phyloP scores from a whole-genome alignment of 2,888 invertebrate genomes.

The Eristalis pertinax region DNA sequence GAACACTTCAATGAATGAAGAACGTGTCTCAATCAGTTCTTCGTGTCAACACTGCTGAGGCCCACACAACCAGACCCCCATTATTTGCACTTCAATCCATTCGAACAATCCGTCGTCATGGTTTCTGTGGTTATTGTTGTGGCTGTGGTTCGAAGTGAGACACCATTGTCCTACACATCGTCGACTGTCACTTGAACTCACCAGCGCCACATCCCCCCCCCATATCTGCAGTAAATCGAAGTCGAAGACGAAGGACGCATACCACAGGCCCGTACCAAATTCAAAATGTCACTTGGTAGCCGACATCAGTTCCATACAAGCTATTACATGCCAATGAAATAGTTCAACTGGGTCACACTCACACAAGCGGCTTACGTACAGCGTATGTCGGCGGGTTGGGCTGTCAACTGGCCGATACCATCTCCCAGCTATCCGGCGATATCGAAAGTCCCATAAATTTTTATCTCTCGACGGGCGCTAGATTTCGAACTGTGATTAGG shows the following conservation, averaged over 20 bases:
- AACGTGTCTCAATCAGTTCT: constrained; percentile 22
- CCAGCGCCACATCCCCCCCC: not conserved
- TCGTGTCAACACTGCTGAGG: constrained; percentile 11
- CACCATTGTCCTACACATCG: constrained; percentile 18
- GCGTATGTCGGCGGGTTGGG: constrained; percentile 52
- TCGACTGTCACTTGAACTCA: not conserved
- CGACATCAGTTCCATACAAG: not conserved
- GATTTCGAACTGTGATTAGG: constrained; percentile 61
- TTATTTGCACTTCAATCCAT: constrained; percentile 27
- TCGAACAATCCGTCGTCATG: not conserved
- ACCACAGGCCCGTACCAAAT: not conserved
- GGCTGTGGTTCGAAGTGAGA: constrained; percentile 8
- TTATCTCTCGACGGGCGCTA: constrained; percentile 59
- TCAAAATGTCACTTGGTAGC: not conserved
- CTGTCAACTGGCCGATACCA: constrained; percentile 51
- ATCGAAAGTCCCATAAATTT: constrained; percentile 62
- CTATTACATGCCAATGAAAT: constrained; percentile 14
- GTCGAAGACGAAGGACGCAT: not conserved
- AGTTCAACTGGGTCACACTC: constrained; percentile 60
- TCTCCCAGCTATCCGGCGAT: constrained; percentile 48
- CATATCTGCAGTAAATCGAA: not conserved
- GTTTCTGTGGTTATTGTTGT: not conserved
- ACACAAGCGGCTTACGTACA: constrained; percentile 5
- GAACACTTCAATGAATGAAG: not conserved
- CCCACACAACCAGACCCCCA: constrained; percentile 1